Base-by-base conservation (phyloP, 1,140 invertebrate genomes). In the Scaptomyza montana region DNA sequence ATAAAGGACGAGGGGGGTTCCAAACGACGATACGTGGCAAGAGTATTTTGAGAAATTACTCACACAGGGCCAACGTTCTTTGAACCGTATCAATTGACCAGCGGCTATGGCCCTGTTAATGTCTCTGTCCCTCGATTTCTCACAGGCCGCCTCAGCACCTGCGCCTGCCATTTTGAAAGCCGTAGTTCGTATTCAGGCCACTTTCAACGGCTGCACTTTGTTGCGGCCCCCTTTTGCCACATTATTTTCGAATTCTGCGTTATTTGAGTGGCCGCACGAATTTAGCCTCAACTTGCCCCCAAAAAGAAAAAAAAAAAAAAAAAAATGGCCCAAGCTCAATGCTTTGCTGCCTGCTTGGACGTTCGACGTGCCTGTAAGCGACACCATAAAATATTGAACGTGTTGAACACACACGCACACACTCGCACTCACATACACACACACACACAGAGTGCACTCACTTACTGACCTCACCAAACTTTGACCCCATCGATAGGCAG, bases 301-400 rank as follows among this genome's bases (percentile, higher is more conserved):
- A 30, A 61, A 55, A 36, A 28, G 1, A 7, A 12, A 19, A 39
- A 36, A 10, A 6, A 39, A 36, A 10, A 6, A 1, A 36, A 36
- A 36, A 33, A 33, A 33, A 1, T 6, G 5, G 7, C 30, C 10
- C 39, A 41, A 60, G 55, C 46, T 43, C 8, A n/a, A 21, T n/a
- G 30, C 47, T 59, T 53, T 13, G 60, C 39, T 41, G 36, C 1
- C 36, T 41, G 9, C 36, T 81, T 78, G 49, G 47, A 62, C 49
- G 59, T 43, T 72, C 71, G 53, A 50, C 28, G 4, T 77, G 81
- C 77, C 82, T 82, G 82, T 79, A 87, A 87, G 82, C 76, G 82
- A 89, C 84, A 87, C 82, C 78, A 87, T 87, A 89, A 87, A 82
- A 82, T 89, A 89, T 82, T 82, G 79, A 82, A 82, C 75, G 62